phyloP scores from a whole-genome alignment of 2,888 invertebrate species.

The Tipula lateralis region DNA sequence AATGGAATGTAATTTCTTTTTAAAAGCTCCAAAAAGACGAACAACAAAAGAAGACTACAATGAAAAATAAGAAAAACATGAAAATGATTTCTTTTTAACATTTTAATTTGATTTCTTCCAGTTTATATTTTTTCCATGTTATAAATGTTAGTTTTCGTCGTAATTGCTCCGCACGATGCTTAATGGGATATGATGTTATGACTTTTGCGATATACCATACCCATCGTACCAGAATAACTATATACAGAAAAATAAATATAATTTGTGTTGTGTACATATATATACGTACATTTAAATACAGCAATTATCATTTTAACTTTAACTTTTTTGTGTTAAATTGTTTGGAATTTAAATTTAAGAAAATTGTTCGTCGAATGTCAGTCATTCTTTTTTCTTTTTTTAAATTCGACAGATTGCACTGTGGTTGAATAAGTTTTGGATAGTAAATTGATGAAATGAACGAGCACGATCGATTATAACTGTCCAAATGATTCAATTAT shows the following conservation, averaged over 20 bases:
- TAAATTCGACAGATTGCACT: neutral
- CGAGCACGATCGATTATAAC: neutral
- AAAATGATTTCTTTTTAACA: constrained; percentile 24
- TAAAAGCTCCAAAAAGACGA: neutral
- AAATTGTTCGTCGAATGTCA: neutral
- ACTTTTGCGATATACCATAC: neutral
- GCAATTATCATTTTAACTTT: constrained; percentile 11
- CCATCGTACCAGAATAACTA: neutral
- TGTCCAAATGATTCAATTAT: neutral
- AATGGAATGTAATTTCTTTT: constrained; percentile 11
- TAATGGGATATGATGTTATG: constrained; percentile 14
- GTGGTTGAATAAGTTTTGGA: neutral
- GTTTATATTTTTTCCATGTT: neutral
- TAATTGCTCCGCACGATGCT: neutral
- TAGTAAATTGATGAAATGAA: neutral
- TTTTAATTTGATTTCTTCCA: constrained; percentile 19
- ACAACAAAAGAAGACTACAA: neutral
- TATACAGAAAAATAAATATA: neutral
- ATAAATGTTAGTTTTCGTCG: constrained; percentile 3
- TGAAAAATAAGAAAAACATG: neutral
- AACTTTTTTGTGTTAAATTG: neutral
- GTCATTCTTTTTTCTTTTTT: neutral
- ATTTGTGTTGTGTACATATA: neutral
- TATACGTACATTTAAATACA: neutral
- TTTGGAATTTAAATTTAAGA: neutral